Base-by-base conservation (phyloP, 2,888 invertebrate species). In the Agrotis puta region DNA sequence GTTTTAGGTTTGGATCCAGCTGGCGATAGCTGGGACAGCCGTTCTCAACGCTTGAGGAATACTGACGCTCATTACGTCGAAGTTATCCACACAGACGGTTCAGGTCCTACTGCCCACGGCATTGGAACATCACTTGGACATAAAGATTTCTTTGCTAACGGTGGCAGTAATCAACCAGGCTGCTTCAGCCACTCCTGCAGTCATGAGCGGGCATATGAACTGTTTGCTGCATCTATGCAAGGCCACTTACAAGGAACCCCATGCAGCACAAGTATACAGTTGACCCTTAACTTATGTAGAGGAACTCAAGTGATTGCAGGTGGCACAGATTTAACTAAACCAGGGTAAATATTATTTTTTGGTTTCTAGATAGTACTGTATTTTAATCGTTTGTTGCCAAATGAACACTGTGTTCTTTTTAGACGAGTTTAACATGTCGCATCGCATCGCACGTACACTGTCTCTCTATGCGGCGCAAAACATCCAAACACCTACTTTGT, bases 141-240 rank as follows among this genome's bases (percentile, higher is more conserved):
- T 89, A 97, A 98, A 0, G 99, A 99, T 93, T 98, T 98, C 93
- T 99, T 97, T 91, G 98, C 98, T 0, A 99, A 99, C 87, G 98
- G 98, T 0, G 99, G 99, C 0, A 96, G 97, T 62, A 97, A 97
- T 85, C 98, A 95, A 78, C 95, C 95, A 0, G 95, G 95, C 0
- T 95, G 95, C 69, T n/a, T 85, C 0, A 85, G 82, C 3, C 86
- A 89, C 62, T 14, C 74, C 0, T 94, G 94, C 77, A 87, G 86
- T 68, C 94, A 94, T 70, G 86, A 91, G 51, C 88, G 94, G 14
- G 90, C 94, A 0, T 92, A 88, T 82, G 89, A 93, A 54, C 65
- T 93, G 1, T 90, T 88, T 56, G 88, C 89, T 14, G 93, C 92
- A 0, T 88, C 92, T 0, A 77, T 93, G 13, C 68, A 87, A 11